These are phyloP conservation scores for Acipenser transmontanus DNA, from an alignment of 2,797 vertebrate species.

Conservation along the genomic window DNA sequence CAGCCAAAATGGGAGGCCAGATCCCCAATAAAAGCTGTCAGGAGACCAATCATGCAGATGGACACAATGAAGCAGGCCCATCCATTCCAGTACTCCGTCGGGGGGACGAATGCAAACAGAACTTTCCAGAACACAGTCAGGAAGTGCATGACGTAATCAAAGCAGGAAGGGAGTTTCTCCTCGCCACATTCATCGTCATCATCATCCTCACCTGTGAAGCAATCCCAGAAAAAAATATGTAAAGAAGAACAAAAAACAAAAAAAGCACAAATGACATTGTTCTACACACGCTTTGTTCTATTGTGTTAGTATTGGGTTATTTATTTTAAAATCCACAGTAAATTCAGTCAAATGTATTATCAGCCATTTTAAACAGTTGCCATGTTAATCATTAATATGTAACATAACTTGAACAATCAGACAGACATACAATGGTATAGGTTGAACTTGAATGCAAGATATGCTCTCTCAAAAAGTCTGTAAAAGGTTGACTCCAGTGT, in stretches of 20 bases:
- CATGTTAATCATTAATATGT: no score
- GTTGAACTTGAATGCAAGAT: no score
- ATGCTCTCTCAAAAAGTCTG: no score
- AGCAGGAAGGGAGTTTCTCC: constrained; percentile 85
- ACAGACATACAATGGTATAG: no score
- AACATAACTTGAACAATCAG: no score
- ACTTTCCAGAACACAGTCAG: constrained; percentile 97
- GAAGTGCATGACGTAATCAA: constrained; percentile 94
- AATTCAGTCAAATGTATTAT: no score
- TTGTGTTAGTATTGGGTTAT: no score
- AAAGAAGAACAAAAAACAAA: background rate
- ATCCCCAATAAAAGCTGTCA: constrained; percentile 90
- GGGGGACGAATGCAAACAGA: constrained; percentile 87
- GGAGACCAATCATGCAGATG: constrained; percentile 83
- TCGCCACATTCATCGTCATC: constrained; percentile 84
- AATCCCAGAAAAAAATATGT: background rate
- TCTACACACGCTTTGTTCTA: background rate
- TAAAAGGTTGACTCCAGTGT: no score
- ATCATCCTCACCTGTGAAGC: constrained; percentile 78
- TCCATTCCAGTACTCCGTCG: constrained; percentile 90
- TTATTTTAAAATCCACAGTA: no score
- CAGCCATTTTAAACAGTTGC: no score
- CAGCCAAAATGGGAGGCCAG: constrained; percentile 95
- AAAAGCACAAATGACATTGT: background rate
- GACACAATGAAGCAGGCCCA: constrained; percentile 93